Evolutionary conservation across 2,113 vertebrate species (phyloP), one percentile per base, ranked within the genome.

Genomic region (Pangasianodon hypophthalmus): DNA sequence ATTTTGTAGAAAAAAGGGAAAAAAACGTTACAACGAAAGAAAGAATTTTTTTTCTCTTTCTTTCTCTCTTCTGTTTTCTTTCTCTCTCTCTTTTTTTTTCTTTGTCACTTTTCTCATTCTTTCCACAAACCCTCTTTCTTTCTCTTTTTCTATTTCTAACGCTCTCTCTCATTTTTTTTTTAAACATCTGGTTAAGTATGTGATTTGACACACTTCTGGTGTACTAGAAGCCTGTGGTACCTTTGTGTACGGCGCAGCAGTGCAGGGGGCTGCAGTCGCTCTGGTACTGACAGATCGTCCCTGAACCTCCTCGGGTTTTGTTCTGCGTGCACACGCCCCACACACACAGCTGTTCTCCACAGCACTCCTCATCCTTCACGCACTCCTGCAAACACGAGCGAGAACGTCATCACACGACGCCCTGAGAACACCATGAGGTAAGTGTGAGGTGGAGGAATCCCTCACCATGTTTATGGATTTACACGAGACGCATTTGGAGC

Each of bases 231-330:
- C 52, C 82, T 16, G 62, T 67, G 44, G 71, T 86, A 99, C 98
- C 97, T 96, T 93, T 96, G 90, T 97, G 97, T 64, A 99, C 97
- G 85, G 97, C 97, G 73, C 98, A 99, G 95, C 98, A 99, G 26
- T 95, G 96, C 2, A 96, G 95, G 0, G 94, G 87, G 87, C 93
- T 96, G 94, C 98, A 99, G 94, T 98, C 97, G 0, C 94, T 96
- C 93, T 98, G 98, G 92, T 87, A 96, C 94, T 99, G 97, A 87
- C 98, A 99, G 93, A 99, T 99, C 32, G 97, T 98, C 75, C 98
- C 98, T 0, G 96, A 97, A 19, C 96, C 90, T 41, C 98, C 98
- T 87, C 41, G 94, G 69, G 93, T 92, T 44, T 92, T 89, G 26
- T 95, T 94, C 87, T 93, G 92, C 6, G 92, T 93, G 89, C 98